Conservation (phyloP, 2,797 vertebrate species). For the Hemitrygon akajei region DNA sequence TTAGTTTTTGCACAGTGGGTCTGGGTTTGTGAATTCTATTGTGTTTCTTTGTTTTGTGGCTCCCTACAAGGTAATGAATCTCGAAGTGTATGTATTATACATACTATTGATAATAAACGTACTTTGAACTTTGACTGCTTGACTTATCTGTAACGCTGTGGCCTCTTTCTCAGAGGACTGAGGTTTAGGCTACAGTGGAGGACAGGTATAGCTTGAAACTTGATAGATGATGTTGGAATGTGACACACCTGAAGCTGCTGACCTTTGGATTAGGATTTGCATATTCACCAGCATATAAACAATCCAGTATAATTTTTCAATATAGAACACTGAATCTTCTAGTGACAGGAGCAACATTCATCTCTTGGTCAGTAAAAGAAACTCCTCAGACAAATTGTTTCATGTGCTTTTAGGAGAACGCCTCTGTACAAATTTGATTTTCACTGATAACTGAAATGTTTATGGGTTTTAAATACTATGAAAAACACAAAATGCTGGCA, state of each 20-base stretch:
- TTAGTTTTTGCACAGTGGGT: too few relatives aligned
- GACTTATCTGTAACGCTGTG: too few relatives aligned
- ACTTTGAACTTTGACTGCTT: background rate
- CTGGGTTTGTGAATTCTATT: too few relatives aligned
- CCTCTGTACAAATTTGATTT: background rate
- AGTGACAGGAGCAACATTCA: background rate
- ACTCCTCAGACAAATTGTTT: background rate
- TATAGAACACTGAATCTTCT: background rate
- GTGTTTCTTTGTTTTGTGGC: too few relatives aligned
- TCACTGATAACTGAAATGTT: background rate
- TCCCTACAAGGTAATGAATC: too few relatives aligned
- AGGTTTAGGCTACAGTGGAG: background rate
- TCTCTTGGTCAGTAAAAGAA: background rate
- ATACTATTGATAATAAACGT: too few relatives aligned
- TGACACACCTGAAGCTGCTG: background rate
- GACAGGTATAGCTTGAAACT: background rate
- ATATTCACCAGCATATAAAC: background rate
- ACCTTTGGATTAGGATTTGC: too few relatives aligned
- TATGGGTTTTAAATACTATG: background rate
- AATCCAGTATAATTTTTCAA: background rate
- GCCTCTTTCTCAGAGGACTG: background rate
- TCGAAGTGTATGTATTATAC: too few relatives aligned
- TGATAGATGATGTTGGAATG: too few relatives aligned
- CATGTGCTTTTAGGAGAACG: background rate
- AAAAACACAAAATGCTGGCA: too few relatives aligned